Conservation (phyloP, 2,888 invertebrate species). For the Orchestes rusci region DNA sequence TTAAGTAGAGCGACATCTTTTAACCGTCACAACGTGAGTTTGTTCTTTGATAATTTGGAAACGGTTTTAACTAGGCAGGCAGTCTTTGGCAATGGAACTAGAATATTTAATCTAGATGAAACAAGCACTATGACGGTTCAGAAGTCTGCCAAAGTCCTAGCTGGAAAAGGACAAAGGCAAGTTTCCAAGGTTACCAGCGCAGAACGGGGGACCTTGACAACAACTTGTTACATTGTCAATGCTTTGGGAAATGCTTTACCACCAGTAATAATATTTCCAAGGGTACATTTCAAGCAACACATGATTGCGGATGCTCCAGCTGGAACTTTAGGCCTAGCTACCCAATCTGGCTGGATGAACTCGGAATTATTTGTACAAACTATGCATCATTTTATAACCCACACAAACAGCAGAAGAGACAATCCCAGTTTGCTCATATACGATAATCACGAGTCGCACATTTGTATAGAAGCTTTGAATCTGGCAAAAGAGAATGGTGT, state of each 20-base stretch:
- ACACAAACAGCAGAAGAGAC: not conserved
- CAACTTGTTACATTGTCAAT: constrained; percentile 30
- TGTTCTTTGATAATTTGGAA: constrained; percentile 29
- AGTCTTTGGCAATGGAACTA: not conserved
- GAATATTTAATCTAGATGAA: no score
- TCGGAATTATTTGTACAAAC: not conserved
- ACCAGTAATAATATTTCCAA: not conserved
- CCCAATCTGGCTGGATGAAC: constrained; percentile 1
- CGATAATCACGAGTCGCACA: not conserved
- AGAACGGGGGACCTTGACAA: no score
- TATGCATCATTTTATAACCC: not conserved
- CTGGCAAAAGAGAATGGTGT: constrained; percentile 38
- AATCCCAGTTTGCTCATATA: not conserved
- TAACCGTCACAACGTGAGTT: constrained; percentile 24
- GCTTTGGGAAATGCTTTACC: not conserved
- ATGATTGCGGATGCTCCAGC: not conserved
- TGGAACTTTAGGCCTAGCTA: not conserved
- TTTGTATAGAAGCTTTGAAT: constrained; percentile 27
- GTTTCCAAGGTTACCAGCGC: constrained; percentile 28
- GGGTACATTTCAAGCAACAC: not conserved
- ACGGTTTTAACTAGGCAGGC: constrained; percentile 8
- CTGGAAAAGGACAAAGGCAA: constrained; percentile 35
- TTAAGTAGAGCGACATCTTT: constrained; percentile 4
- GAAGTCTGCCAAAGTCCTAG: no score
- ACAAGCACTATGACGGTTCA: no score